These are phyloP conservation scores for Ambastaia sidthimunki DNA, from an alignment of 2,797 vertebrate genomes.

Conservation along the genomic window DNA sequence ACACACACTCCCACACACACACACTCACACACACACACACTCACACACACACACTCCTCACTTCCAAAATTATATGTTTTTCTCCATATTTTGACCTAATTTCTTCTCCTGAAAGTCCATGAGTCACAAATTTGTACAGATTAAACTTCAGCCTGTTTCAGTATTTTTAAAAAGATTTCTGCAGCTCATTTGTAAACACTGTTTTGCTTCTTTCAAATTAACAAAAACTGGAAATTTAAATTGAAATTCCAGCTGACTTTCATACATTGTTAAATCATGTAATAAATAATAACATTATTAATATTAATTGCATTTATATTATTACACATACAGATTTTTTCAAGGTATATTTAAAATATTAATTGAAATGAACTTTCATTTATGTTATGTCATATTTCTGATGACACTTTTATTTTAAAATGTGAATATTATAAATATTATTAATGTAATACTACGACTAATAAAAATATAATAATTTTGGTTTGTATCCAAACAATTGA, in stretches of 20 bases:
- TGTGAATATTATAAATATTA: too few species aligned
- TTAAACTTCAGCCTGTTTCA: slow-evolving; percentile 25
- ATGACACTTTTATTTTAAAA: neutral
- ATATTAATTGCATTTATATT: too few species aligned
- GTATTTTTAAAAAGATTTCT: slow-evolving; percentile 1
- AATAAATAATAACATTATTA: too few species aligned
- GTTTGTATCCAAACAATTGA: too few species aligned
- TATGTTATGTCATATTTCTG: neutral
- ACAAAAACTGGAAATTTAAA: neutral
- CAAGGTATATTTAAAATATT: too few species aligned
- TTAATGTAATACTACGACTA: too few species aligned
- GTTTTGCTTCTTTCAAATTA: slow-evolving; percentile 25
- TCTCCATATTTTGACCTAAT: slow-evolving; percentile 17
- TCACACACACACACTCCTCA: neutral
- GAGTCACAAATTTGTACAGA: slow-evolving; percentile 18
- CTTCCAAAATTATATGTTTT: slow-evolving; percentile 59
- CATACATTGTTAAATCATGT: too few species aligned
- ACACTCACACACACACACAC: slow-evolving; percentile 19
- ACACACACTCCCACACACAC: neutral
- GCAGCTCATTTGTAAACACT: neutral
- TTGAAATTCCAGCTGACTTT: neutral
- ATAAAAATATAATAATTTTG: too few species aligned
- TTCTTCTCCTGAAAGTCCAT: slow-evolving; percentile 17
- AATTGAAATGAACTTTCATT: neutral
- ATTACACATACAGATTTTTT: too few species aligned